Conservation (phyloP, 2,888 invertebrate genomes). For the Dynastes grantii region DNA sequence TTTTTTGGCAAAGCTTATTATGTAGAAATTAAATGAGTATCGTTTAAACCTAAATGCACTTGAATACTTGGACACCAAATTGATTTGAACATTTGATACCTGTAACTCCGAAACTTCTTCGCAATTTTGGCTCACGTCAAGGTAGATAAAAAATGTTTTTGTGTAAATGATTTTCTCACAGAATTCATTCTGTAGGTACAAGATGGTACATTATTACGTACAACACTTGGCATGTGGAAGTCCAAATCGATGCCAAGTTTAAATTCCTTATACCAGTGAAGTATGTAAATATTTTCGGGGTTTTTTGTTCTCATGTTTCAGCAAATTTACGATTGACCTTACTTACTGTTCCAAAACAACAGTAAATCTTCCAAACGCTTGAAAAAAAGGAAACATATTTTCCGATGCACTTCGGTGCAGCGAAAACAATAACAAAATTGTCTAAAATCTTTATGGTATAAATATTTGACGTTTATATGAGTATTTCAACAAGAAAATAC, state of each 20-base stretch:
- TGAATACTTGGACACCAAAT: no score
- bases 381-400: not conserved
- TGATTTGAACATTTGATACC: no score
- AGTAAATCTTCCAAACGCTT: not conserved
- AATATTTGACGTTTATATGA: not conserved
- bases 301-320: conserved; percentile 17
- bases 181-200: not conserved
- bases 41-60: no score
- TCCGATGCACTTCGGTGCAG: not conserved
- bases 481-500: not conserved
- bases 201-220: not conserved
- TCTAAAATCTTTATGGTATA: not conserved
- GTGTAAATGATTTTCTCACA: not conserved
- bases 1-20: no score
- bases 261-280: conserved; percentile 4
- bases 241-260: conserved; percentile 1
- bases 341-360: not conserved
- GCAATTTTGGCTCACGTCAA: no score
- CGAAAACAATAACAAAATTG: not conserved
- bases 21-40: no score
- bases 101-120: no score
- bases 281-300: conserved; percentile 9
- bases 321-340: not conserved
- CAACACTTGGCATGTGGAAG: not conserved
- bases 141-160: no score